These are phyloP conservation scores for Sinohyriopsis cumingii DNA, from an alignment of 2,888 invertebrate genomes.

Conservation along the genomic window DNA sequence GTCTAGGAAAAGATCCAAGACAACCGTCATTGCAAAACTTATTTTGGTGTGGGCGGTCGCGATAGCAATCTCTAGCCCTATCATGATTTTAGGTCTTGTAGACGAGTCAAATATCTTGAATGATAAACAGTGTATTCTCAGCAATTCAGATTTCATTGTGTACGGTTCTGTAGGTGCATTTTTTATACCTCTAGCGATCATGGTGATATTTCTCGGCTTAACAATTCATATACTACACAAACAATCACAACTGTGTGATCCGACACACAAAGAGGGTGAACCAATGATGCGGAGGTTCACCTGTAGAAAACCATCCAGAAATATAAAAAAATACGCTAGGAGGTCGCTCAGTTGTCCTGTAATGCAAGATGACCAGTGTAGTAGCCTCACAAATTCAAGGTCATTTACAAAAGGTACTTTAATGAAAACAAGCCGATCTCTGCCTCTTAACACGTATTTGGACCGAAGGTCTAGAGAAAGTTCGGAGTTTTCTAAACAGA, in stretches of 20 bases:
- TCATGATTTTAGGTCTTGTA: conserved; percentile 71
- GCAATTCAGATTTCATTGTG: conserved; percentile 76
- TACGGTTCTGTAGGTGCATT: conserved; percentile 96
- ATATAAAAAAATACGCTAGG: conserved; percentile 4
- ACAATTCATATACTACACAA: conserved; percentile 91
- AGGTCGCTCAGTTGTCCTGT: conserved; percentile 7
- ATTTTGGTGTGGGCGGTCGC: conserved; percentile 96
- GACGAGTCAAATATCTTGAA: conserved; percentile 78
- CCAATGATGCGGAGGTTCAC: conserved; percentile 59
- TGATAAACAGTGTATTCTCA: conserved; percentile 77
- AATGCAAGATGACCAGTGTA: too few relatives aligned
- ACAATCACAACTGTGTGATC: conserved; percentile 75
- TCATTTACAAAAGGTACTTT: too few relatives aligned
- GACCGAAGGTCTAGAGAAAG: too few relatives aligned
- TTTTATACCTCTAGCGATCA: conserved; percentile 94
- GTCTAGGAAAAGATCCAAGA: conserved; percentile 66
- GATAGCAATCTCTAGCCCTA: conserved; percentile 72
- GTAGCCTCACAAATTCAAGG: too few relatives aligned
- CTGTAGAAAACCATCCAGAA: conserved; percentile 27
- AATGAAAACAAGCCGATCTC: too few relatives aligned
- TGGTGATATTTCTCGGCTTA: conserved; percentile 94
- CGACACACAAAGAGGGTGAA: conserved; percentile 34
- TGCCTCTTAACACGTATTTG: too few relatives aligned
- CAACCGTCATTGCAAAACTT: conserved; percentile 77
- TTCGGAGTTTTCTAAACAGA: too few relatives aligned